These are phyloP conservation scores for Parasteatoda tepidariorum DNA, from an alignment of 1,140 invertebrate species.

Conservation along the genomic window DNA sequence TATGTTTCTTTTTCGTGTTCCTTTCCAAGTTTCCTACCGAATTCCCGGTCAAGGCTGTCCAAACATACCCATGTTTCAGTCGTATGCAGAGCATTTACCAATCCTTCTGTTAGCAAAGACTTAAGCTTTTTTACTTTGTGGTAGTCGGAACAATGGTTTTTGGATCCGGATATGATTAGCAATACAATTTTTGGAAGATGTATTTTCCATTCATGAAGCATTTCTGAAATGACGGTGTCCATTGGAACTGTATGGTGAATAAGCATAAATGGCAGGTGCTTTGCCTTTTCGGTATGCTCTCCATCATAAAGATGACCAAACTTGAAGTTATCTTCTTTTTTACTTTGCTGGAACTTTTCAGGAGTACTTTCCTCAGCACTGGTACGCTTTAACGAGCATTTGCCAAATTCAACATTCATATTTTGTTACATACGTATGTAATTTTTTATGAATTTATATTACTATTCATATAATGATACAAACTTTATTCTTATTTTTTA, in stretches of 20 bases:
- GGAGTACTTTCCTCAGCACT: too few species aligned
- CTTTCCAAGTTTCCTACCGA: background rate
- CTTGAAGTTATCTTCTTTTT: too few species aligned
- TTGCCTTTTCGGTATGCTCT: background rate
- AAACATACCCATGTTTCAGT: conserved; percentile 12
- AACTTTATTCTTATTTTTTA: too few species aligned
- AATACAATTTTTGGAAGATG: background rate
- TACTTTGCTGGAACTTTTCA: too few species aligned
- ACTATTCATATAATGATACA: too few species aligned
- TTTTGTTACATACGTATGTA: too few species aligned
- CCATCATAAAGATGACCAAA: background rate
- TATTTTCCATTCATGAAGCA: background rate
- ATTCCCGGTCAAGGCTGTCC: background rate
- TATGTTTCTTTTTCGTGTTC: background rate
- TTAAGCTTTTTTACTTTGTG: background rate
- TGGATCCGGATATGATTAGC: background rate
- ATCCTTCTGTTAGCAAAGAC: background rate
- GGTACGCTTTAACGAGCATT: too few species aligned
- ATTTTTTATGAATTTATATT: too few species aligned
- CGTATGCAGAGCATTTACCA: background rate
- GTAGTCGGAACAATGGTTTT: background rate
- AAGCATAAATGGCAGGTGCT: background rate
- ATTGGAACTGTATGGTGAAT: background rate
- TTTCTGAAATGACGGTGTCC: background rate
- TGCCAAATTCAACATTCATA: too few species aligned